These are phyloP conservation scores for Drosophila anomelani DNA, from an alignment of 2,888 invertebrate genomes.

Conservation along the genomic window DNA sequence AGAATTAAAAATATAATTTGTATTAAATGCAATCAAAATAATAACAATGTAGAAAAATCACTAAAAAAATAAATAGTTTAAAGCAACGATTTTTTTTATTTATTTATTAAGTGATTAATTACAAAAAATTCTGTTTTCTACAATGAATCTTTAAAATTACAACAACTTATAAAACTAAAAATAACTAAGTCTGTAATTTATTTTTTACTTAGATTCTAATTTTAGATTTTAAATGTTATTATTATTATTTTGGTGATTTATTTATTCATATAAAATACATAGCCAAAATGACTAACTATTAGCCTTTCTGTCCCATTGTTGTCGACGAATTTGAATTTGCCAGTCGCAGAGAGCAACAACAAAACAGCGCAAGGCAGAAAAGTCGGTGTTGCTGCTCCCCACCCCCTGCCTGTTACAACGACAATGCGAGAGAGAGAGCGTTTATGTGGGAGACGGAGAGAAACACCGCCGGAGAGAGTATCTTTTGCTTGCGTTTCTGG, in stretches of 20 bases:
- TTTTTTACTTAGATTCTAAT: too few relatives aligned
- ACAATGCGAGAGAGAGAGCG: slow-evolving; percentile 1
- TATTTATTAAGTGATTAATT: too few relatives aligned
- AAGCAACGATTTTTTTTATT: too few relatives aligned
- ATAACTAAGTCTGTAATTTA: too few relatives aligned
- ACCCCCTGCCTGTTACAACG: slow-evolving; percentile 53
- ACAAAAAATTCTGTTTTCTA: too few relatives aligned
- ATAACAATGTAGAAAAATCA: not conserved
- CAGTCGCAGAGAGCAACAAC: slow-evolving; percentile 5
- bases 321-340: slow-evolving; percentile 27
- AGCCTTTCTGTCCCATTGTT: slow-evolving; percentile 17
- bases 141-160: too few relatives aligned
- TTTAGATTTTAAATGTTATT: too few relatives aligned
- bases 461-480: slow-evolving; percentile 31
- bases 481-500: slow-evolving; percentile 7
- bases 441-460: slow-evolving; percentile 1
- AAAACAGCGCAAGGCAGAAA: slow-evolving; percentile 17
- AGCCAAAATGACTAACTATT: not conserved
- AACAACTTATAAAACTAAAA: too few relatives aligned
- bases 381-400: not conserved
- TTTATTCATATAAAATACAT: too few relatives aligned
- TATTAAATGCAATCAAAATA: not conserved
- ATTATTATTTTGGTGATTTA: too few relatives aligned
- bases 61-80: not conserved
- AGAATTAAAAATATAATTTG: not conserved